Evolutionary conservation across 2,113 vertebrate species (phyloP).

Genomic region (Empidonax alnorum): DNA sequence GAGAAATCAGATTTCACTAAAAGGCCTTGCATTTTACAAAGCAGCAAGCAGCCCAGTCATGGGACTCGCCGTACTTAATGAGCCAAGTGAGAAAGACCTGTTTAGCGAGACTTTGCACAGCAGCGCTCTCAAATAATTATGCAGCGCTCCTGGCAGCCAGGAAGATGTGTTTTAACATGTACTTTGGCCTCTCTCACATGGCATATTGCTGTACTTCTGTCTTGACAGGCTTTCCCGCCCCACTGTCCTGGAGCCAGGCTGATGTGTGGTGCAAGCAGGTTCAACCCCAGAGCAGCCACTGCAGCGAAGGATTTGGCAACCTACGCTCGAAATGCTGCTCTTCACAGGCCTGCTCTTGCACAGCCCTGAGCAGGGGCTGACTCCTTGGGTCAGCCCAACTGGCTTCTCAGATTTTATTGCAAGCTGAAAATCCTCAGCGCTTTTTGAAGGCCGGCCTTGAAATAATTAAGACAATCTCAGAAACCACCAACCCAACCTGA

Average conservation of each 20-base stretch:
- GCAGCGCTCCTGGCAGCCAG: neutral
- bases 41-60: neutral
- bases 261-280: neutral
- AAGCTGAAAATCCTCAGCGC: slow-evolving; percentile 24
- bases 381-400: neutral
- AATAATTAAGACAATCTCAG: slow-evolving; percentile 3
- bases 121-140: neutral
- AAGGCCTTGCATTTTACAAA: neutral
- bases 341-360: slow-evolving; percentile 14
- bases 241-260: neutral
- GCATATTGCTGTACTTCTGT: neutral
- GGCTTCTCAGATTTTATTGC: neutral
- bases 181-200: slow-evolving; percentile 5
- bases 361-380: neutral
- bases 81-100: slow-evolving; percentile 3
- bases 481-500: neutral
- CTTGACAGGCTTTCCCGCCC: slow-evolving; percentile 26
- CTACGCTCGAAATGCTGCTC: neutral
- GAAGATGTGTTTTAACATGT: slow-evolving; percentile 49
- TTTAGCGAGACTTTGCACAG: neutral
- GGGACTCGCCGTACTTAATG: neutral
- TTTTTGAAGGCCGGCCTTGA: neutral
- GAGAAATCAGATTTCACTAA: neutral
- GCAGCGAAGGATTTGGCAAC: neutral
- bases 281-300: slow-evolving; percentile 18